Base-by-base conservation (phyloP, 2,797 vertebrate species). In the Sorex maritimensis region DNA sequence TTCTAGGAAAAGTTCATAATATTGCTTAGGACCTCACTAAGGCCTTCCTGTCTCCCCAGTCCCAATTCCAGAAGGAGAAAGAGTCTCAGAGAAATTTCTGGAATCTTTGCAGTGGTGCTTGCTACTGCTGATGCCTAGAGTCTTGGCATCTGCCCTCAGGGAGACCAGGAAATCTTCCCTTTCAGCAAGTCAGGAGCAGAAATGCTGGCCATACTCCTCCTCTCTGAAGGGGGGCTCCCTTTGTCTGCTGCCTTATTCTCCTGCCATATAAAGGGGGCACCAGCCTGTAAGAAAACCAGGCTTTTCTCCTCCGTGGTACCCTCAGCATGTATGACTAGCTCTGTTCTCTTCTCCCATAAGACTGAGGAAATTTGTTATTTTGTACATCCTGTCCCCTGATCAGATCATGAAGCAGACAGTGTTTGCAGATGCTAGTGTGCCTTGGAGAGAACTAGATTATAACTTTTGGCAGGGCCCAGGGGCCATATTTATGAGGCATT, bases 91-190 rank as follows among this genome's bases (percentile, higher is more conserved):
- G 17, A 5, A 4, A 69, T 58, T 58, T 46, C 12, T 23, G 19
- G 23, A 28, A 14, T 7, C 46, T 0, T 1, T 13, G 34, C 0
- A 2, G 28, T 11, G 17, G 4, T 2, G 24, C 75, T 6, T 24
- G 52, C n/a, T 63, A 11, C 1, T 2, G n/a, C 23, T 2, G 0
- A 3, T 11, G 49, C 28, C 67, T 52, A 23, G 85, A 81, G 7
- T 19, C 52, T 26, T 14, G 14, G 28, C 1, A 0, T n/a, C 11
- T 71, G 81, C 74, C 30, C 55, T 23, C 10, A 1, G 14, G 0
- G 41, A 10, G 11, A 34, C 44, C 17, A 24, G 21, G 44, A 63
- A 12, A 49, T 10, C 2, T 34, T 7, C 6, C 2, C 7, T 23
- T 3, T 28, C 58, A 61, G 58, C 17, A 41, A 23, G 7, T 49